Base-by-base conservation (phyloP, 1,140 invertebrate species). In the Solenopsis invicta region DNA sequence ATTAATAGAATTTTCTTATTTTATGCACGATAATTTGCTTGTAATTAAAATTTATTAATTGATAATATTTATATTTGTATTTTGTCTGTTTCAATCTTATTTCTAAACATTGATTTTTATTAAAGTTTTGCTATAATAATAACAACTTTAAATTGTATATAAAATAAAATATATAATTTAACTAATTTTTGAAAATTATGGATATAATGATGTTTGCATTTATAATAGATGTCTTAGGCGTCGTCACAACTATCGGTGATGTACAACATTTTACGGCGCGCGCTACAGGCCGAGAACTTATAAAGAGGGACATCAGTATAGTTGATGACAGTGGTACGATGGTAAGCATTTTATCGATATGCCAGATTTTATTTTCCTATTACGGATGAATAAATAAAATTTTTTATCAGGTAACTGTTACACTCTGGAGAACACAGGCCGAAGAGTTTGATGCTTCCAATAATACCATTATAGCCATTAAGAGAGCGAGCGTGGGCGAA, bases 271-370 rank as follows among this genome's bases (percentile, higher is more conserved):
- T 99, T 18, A 97, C 96, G 12, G 96, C 97, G 5, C 97, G 96
- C 69, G n/a, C n/a, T n/a, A 97, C 97, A 0, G 97, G 98, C 50
- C 97, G 97, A 92, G 98, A 99, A 95, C 95, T 99, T 3, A 98
- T 97, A 87, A 99, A 99, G 93, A 96, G 99, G 87, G 99, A 99
- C 89, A 88, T 99, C 1, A 96, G 96, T 18, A 92, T 99, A 9
- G 97, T 99, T 0, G 99, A 99, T 95, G 96, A 97, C 88, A 97
- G 97, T 56, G 97, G 97, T 86, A 96, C 97, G 75, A 97, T 97
- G 84, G 98, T 99, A 92, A 96, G 95, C 91, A 74, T 66, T 87
- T 66, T 69, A 56, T 66, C 59, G 2, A 54, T 0, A 13, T 0
- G 34, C 0, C 61, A 86, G 9, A 71, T 29, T 34, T 29, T 37